These are phyloP conservation scores for Ditula angustiorana DNA, from an alignment of 2,888 invertebrate species.

Conservation along the genomic window DNA sequence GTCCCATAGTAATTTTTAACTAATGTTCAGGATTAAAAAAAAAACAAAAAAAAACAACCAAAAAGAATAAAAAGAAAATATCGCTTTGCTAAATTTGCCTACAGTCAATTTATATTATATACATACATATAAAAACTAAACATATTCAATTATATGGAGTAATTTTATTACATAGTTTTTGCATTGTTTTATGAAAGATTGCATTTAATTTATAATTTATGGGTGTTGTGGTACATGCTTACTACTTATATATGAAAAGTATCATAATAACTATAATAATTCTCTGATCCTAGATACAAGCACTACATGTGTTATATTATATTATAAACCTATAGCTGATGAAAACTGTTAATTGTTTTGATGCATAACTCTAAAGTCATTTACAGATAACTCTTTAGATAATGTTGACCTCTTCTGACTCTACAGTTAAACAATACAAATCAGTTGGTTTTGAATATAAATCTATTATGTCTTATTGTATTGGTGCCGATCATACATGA, in stretches of 20 bases:
- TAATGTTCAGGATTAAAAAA: not conserved
- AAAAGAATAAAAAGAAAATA: not conserved
- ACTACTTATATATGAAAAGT: slow-evolving; percentile 2
- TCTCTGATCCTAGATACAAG: slow-evolving; percentile 3
- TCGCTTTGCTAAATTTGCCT: not conserved
- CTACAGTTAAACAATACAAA: slow-evolving; percentile 8
- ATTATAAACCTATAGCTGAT: not conserved
- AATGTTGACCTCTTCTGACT: slow-evolving; percentile 29
- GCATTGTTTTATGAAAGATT: slow-evolving; percentile 24
- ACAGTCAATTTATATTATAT: not conserved
- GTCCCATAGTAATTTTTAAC: not conserved
- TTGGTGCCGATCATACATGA: not conserved
- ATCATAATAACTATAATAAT: not conserved
- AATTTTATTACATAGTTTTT: slow-evolving; percentile 30
- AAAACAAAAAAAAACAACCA: not conserved
- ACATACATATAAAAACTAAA: slow-evolving; percentile 29
- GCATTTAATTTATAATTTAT: slow-evolving; percentile 38
- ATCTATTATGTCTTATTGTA: too few species aligned
- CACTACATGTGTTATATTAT: slow-evolving; percentile 1
- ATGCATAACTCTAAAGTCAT: slow-evolving; percentile 20
- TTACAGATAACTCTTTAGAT: slow-evolving; percentile 35
- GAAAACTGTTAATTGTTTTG: slow-evolving; percentile 13
- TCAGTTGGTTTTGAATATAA: not conserved
- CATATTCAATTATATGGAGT: slow-evolving; percentile 38
- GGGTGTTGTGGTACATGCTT: slow-evolving; percentile 24